Base-by-base conservation (phyloP, 2,888 invertebrate species). In the Helleia helle region DNA sequence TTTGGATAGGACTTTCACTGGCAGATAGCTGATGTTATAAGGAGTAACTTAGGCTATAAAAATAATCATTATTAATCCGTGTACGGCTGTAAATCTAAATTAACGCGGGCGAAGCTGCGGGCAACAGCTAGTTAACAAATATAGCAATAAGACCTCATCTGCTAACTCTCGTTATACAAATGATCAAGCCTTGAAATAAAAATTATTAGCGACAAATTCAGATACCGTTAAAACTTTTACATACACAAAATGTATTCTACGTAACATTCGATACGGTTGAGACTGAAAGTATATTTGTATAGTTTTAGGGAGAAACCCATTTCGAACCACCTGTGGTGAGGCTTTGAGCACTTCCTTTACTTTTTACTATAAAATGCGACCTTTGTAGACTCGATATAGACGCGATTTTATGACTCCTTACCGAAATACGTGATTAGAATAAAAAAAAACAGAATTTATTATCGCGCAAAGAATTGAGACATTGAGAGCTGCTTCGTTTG, bases 301-400 rank as follows among this genome's bases (percentile, higher is more conserved):
- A 34, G 34, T 34, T 34, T 34, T 34, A 34, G 34, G 34, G 34
- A 7, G 30, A n/a, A 30, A 14, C 25, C 14, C 31, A 34, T 31
- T 40, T 31, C 30, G 17, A 40, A 25, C 40, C 40, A 40, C 40
- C 36, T 36, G 43, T 40, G 40, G 36, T 28, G 40, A 40, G 42
- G 42, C 45, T 42, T 47, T 50, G 43, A 41, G 41, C 36, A 42
- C 40, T 42, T 44, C 40, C 45, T 43, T 14, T 30, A 38, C 36
- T 45, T 41, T 50, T 40, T 42, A 30, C 41, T 36, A 43, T 48
- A 43, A 48, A 46, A 42, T 47, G 40, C 18, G 41, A 43, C 48
- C 41, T 44, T 31, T 37, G 38, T 31, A 17, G 34, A 14, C 38
- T 18, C 39, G 41, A 47, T 44, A 39, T 38, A 36, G 39, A 29